Base-by-base conservation (phyloP, 1,140 invertebrate species). In the Orchesella cincta region DNA sequence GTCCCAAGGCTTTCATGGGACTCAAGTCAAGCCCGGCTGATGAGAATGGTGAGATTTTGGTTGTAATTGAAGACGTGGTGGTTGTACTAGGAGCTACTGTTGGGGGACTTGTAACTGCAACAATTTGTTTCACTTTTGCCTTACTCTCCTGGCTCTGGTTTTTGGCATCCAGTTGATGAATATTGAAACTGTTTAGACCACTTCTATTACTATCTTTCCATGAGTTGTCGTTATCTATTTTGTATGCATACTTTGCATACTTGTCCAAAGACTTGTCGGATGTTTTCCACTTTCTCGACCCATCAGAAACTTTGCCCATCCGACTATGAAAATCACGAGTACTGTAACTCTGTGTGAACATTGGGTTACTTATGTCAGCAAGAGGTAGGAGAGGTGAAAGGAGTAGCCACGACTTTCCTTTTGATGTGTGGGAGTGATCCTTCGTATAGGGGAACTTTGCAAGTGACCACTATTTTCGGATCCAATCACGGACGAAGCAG, bases 351-450 rank as follows among this genome's bases (percentile, higher is more conserved):
- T 73, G 71, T 12, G 73, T 20, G 20, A 77, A 79, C 3, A 62
- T 20, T 14, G 79, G 78, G 72, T 79, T 39, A 14, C 73, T 18
- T 16, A 80, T 52, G 14, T 80, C 81, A 16, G 79, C n/a, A n/a
- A n/a, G n/a, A n/a, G 52, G 1, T 79, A 72, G 14, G 77, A 73
- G 51, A 80, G 80, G 31, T 82, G 79, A 70, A 80, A 82, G n/a
- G 79, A 72, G 39, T 80, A 80, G 36, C 74, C 81, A 0, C 81
- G 79, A 34, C 78, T 79, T 62, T 82, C 79, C 34, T 80, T 80
- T 26, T 46, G 54, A 1, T 26, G 1, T 29, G 36, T 5, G 16
- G 71, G 35, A 26, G 71, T 8, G 23, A 67, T 67, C n/a, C 62
- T 29, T 33, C 62, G 62, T 57, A 26, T 5, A 14, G 54, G 54